Evolutionary conservation across 2,797 vertebrate genomes (phyloP).

Genomic region (Rousettus madagascariensis): DNA sequence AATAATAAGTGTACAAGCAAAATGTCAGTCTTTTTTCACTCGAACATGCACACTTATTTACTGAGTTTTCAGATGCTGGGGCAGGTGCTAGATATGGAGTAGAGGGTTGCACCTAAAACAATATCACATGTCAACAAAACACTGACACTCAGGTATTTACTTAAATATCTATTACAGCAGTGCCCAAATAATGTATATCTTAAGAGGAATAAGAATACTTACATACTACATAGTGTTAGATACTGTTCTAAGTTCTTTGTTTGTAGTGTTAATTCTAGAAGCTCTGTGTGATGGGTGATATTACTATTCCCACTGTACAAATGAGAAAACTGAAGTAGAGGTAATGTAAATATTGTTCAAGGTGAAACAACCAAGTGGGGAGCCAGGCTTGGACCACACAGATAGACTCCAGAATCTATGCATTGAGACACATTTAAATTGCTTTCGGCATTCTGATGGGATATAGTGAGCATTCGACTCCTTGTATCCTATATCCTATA

Average conservation of each 20-base stretch:
- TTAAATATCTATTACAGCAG: not conserved
- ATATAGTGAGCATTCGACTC: not conserved
- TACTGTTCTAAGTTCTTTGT: not conserved
- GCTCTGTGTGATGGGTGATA: not conserved
- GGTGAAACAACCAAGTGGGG: not conserved
- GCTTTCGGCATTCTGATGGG: not conserved
- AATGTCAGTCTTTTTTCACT: not conserved
- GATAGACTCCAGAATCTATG: not conserved
- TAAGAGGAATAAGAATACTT: not conserved
- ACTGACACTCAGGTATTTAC: not conserved
- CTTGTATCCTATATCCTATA: not conserved
- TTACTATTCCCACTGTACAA: not conserved
- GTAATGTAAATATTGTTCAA: not conserved
- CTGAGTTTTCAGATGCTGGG: not conserved
- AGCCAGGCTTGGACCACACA: not conserved
- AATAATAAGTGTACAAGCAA: not conserved
- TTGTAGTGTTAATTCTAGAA: not conserved
- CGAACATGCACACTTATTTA: not conserved
- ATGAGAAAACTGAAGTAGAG: not conserved
- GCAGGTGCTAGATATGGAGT: accelerated
- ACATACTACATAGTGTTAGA: not conserved
- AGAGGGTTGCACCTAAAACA: not conserved
- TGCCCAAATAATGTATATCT: not conserved
- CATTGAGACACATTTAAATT: not conserved
- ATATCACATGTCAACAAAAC: not conserved